Percentiles rank a stretch among this genome's conserved stretches.
Conservation (phyloP, 2,888 invertebrate species). For the Eilema griseolum region DNA sequence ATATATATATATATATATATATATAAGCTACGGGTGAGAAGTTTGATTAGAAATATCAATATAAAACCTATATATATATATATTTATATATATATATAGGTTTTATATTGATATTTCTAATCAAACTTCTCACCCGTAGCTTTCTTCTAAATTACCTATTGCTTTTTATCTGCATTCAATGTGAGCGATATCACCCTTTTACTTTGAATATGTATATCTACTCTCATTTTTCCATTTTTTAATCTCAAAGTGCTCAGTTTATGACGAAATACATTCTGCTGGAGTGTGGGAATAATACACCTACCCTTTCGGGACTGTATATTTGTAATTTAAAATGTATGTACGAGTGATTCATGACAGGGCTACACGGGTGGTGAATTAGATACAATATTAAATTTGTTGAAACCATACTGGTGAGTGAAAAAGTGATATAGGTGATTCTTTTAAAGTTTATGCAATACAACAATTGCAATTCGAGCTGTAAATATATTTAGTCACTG, state of each 20-base stretch:
- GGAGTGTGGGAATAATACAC: not conserved
- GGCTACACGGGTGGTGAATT: not conserved
- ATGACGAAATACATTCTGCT: not conserved
- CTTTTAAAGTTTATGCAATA: not conserved
- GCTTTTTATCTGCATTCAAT: not conserved
- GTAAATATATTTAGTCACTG: too few relatives aligned
- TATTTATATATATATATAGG: too few relatives aligned
- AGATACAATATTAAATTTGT: not conserved
- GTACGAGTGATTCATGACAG: not conserved
- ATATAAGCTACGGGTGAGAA: not conserved
- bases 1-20: too few relatives aligned
- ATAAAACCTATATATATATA: too few relatives aligned
- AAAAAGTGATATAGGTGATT: too few relatives aligned
- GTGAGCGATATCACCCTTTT: not conserved
- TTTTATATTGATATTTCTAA: not conserved
- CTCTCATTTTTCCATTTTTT: not conserved
- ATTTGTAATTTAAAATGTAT: not conserved
- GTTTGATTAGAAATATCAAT: not conserved
- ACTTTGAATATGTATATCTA: not conserved
- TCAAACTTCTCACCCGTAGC: not conserved
- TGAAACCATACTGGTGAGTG: not conserved
- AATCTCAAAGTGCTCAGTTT: constrained; percentile 1
- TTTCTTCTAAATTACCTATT: not conserved
- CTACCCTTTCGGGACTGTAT: not conserved
- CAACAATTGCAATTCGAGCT: not conserved